phyloP scores from a whole-genome alignment of 2,888 invertebrate genomes.

The Cryptus viduatorius region DNA sequence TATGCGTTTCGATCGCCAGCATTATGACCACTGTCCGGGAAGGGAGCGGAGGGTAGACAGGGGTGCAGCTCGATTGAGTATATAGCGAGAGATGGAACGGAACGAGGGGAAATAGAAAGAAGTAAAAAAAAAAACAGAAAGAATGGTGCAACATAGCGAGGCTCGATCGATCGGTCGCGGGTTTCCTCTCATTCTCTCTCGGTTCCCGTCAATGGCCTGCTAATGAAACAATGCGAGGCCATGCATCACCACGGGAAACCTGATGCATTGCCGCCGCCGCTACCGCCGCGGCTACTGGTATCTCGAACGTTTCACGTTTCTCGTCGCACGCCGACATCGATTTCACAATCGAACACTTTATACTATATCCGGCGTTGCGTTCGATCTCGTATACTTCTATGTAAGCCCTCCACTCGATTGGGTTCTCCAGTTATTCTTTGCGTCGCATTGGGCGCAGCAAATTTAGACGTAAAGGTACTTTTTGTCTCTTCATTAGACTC shows the following conservation, averaged over 20 bases:
- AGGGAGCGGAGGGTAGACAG: no score
- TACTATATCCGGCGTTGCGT: slow-evolving; percentile 31
- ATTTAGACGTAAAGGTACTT: not conserved
- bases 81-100: not conserved
- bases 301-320: slow-evolving; percentile 50
- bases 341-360: slow-evolving; percentile 56
- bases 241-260: slow-evolving; percentile 60
- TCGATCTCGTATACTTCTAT: slow-evolving; percentile 12
- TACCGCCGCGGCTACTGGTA: slow-evolving; percentile 44
- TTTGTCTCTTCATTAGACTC: not conserved
- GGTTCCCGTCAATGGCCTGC: slow-evolving; percentile 71
- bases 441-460: not conserved
- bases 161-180: slow-evolving; percentile 48
- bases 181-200: slow-evolving; percentile 39
- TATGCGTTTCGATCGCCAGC: slow-evolving; percentile 64
- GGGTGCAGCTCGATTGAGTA: not conserved
- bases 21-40: slow-evolving; percentile 45
- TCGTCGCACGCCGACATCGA: slow-evolving; percentile 37
- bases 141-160: slow-evolving; percentile 32
- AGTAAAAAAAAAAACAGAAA: slow-evolving; percentile 7
- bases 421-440: slow-evolving; percentile 6
- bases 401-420: slow-evolving; percentile 7
- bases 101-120: slow-evolving; percentile 40
- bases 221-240: slow-evolving; percentile 75
- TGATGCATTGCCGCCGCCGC: slow-evolving; percentile 57